Evolutionary conservation across 2,113 vertebrate genomes (phyloP), one percentile per base, ranked within the genome.

Genomic region (Syrrhaptes paradoxus): DNA sequence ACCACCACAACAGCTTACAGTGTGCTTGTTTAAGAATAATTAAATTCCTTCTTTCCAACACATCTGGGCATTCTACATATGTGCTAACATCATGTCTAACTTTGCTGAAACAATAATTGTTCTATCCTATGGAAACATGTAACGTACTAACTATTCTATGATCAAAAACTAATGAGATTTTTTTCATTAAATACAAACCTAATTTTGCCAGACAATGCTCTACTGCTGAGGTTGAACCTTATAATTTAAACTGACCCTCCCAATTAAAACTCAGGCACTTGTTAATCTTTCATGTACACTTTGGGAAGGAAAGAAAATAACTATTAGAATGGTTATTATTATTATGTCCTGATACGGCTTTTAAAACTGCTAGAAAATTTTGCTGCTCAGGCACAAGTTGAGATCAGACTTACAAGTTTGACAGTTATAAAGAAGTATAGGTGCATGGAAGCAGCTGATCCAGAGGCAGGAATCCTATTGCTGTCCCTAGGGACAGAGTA

Each of bases 241-340:
- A 16, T 25, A 73, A 80, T 77, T 84, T 77, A 88, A 94, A 80
- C 21, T 77, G 72, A 84, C 75, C 85, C 48, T 83, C 71, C 45
- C 57, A 93, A 72, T 84, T 90, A 93, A 91, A 88, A 80, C 34
- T 59, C 34, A n/a, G 38, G 71, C 24, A 65, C 31, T 75, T 81
- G 48, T 57, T 73, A 92, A 67, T 58, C 32, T 57, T 95, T 81
- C 77, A 78, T 92, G 90, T 81, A 84, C 65, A 83, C 76, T 75
- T 87, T 16, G 43, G 49, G 29, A 52, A 68, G 63, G 45, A 94
- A 83, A 85, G 32, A 7, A 83, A 87, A 61, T 90, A 88, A 71
- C 57, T 48, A 62, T 29, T 5, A 76, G 25, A 79, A 85, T 13
- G 82, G 20, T 65, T 89, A 72, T 89, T 85, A 26, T 65, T 89